Evolutionary conservation across 2,113 vertebrate species (phyloP).

Genomic region (Pteropus alecto): DNA sequence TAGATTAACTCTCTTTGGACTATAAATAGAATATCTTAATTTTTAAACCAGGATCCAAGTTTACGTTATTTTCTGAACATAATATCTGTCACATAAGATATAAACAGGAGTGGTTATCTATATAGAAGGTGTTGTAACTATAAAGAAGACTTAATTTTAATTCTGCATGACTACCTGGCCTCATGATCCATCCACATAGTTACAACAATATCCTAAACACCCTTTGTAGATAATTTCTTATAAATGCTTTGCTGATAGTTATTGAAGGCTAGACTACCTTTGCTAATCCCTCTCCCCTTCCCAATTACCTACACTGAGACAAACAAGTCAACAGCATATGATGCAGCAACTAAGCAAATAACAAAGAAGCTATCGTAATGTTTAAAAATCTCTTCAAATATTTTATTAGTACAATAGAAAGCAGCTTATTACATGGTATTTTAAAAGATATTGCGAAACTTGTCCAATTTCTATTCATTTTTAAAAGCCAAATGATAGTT

Average conservation of each 20-base stretch:
- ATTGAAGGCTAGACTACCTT: neutral
- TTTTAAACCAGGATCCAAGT: neutral
- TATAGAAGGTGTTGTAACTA: neutral
- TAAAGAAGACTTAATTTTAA: neutral
- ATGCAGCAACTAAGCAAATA: neutral
- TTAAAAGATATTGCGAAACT: neutral
- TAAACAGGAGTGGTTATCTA: neutral
- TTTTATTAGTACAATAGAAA: constrained; percentile 8
- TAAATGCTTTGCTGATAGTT: neutral
- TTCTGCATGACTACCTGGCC: neutral
- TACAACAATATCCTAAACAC: neutral
- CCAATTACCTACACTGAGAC: neutral
- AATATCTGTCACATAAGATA: neutral
- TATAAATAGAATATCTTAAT: neutral
- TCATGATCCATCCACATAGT: neutral
- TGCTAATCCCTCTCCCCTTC: rapidly evolving
- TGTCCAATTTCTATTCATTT: neutral
- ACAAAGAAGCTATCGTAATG: neutral
- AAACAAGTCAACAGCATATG: neutral
- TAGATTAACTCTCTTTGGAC: neutral
- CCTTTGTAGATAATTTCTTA: neutral
- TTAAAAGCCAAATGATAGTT: neutral
- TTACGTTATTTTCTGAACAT: neutral
- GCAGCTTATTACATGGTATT: neutral
- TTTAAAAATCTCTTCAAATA: neutral